Evolutionary conservation across 2,797 vertebrate genomes (phyloP), one percentile per base, ranked within the genome.

Genomic region (Phoxinus dragarum): DNA sequence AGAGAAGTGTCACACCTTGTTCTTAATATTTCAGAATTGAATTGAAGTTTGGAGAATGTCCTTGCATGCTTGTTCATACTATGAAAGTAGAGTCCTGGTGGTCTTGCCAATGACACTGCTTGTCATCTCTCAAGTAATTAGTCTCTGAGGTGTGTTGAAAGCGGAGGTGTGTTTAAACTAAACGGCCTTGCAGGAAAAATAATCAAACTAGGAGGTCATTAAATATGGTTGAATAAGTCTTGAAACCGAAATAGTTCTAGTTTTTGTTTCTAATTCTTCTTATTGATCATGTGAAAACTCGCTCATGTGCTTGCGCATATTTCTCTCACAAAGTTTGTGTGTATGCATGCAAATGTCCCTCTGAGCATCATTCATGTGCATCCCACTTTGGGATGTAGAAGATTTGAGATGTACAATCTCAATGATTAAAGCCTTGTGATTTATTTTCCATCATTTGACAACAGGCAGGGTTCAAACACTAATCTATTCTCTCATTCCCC

Each of bases 61-160:
- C 21, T 42, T 66, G 66, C 38, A 23, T 12, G 10, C 12, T 44
- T 67, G 52, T 49, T 40, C 54, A 77, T 68, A 9, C 27, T 66
- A 74, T 85, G 81, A 11, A 31, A 88, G 84, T 87, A 68, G 34
- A 64, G 80, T 47, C 67, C 86, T 84, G 90, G 90, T 86, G 88
- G 88, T 90, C 80, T 80, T 36, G 89, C 90, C 36, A 87, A 91
- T 93, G 94, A 94, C 93, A 87, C 84, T 67, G 80, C 89, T 92
- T 92, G 88, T 94, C 93, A 93, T 80, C 91, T 80, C 92, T 90
- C 90, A 86, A 89, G 88, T 91, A 90, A 90, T 36, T n/a, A 89
- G 91, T 92, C 19, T 77, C 89, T 89, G 89, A 91, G 89, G 90
- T 89, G 90, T 90, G 94, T 94, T 96, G 94, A 96, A 94, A 96